Evolutionary conservation across 2,797 vertebrate species (phyloP), one percentile per base, ranked within the genome.

Genomic region (Artibeus lituratus): DNA sequence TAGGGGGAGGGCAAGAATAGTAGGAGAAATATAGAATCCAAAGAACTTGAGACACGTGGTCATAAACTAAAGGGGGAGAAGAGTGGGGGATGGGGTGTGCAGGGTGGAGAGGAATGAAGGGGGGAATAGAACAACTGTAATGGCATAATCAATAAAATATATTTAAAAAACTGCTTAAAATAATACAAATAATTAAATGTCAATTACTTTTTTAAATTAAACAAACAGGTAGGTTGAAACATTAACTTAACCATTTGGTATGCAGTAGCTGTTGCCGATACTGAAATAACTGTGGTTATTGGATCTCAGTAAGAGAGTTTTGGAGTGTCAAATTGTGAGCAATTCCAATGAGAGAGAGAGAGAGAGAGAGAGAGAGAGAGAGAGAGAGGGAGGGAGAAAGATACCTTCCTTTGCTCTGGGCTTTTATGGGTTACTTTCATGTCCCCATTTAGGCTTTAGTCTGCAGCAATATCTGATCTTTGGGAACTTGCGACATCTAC

Each of bases 181-280:
- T n/a, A n/a, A n/a, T 12, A 85, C n/a, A 82, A 87, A 86, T 59
- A 90, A 93, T 55, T 84, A 84, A 69, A 91, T 69, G 51, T 55
- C 92, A 90, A 84, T 93, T 92, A 85, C 21, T 55, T 67, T 94
- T 87, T 91, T n/a, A 95, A 97, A 95, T 81, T 24, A 93, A 96
- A 85, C 57, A 42, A 84, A 93, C n/a, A 81, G 35, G 42, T 78
- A 81, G 67, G 74, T 35, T 88, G 81, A 78, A 91, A 80, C 70
- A 88, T 69, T 55, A 55, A 42, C 14, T 74, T 91, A 93, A 76
- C 29, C 10, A 82, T 53, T 84, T 84, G 84, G 77, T 76, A 74
- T 72, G 77, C 10, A 70, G 24, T 77, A 39, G 44, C 35, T 89
- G 24, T 78, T 91, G 35, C 67, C 18, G 51, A 37, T 57, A 95